Conservation (phyloP, 2,888 invertebrate species). For the Euclidia mi region DNA sequence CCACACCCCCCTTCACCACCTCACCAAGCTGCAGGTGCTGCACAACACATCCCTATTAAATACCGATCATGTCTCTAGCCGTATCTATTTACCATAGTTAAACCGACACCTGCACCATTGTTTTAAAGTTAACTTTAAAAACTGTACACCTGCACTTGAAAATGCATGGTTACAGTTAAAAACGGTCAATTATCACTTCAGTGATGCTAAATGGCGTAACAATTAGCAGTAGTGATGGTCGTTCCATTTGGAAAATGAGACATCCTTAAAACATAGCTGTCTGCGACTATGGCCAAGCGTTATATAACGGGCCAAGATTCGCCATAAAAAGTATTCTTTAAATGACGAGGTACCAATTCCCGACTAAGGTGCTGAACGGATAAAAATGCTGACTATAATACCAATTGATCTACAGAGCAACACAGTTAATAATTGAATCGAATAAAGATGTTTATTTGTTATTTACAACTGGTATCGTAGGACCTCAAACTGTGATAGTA, state of each 20-base stretch:
- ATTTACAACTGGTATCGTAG: constrained; percentile 20
- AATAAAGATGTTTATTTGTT: constrained; percentile 22
- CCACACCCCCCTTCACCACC: constrained; percentile 75
- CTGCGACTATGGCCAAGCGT: constrained; percentile 21
- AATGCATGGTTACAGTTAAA: constrained; percentile 68
- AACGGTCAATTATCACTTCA: constrained; percentile 68
- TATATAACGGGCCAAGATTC: constrained; percentile 31
- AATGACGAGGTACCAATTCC: constrained; percentile 17
- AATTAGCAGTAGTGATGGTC: constrained; percentile 53
- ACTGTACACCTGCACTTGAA: constrained; percentile 73
- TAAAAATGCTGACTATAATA: constrained; percentile 34
- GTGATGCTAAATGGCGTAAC: constrained; percentile 60
- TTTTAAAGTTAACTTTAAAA: constrained; percentile 83
- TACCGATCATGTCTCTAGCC: constrained; percentile 88
- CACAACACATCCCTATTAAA: constrained; percentile 88
- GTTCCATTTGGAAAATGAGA: constrained; percentile 38
- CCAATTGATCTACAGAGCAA: constrained; percentile 23
- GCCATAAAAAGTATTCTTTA: constrained; percentile 20
- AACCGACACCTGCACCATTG: constrained; percentile 85
- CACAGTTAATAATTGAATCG: constrained; percentile 37
- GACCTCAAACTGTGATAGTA: constrained; percentile 36
- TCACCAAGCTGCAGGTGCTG: constrained; percentile 86
- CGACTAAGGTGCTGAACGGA: constrained; percentile 30
- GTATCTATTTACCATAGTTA: constrained; percentile 86
- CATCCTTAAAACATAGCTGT: constrained; percentile 33